phyloP scores from a whole-genome alignment of 1,140 invertebrate species.

The Drosophila athabasca region DNA sequence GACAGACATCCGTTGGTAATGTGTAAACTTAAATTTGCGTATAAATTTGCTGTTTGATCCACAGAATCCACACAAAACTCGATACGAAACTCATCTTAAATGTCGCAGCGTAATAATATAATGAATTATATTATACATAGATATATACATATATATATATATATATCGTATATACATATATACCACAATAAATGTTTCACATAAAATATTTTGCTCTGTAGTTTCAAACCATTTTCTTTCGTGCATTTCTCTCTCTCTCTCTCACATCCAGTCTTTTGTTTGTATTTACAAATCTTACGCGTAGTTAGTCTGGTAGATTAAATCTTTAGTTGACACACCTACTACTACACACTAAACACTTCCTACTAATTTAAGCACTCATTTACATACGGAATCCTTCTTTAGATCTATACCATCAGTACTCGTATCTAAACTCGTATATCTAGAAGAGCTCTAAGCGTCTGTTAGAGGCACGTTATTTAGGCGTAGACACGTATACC shows the following conservation, averaged over 20 bases:
- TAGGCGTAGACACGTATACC: conserved; percentile 27
- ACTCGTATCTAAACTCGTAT: conserved; percentile 4
- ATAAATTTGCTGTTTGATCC: conserved; percentile 45
- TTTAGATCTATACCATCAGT: conserved; percentile 7
- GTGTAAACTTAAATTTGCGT: conserved; percentile 48
- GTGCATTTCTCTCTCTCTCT: conserved; percentile 28
- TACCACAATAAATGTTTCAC: conserved; percentile 75
- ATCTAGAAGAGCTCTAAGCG: conserved; percentile 26
- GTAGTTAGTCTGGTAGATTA: conserved; percentile 45
- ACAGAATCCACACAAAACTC: conserved; percentile 41
- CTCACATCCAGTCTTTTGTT: conserved; percentile 8
- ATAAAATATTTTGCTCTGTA: conserved; percentile 70
- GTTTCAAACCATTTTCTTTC: conserved; percentile 48
- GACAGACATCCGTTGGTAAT: conserved; percentile 51
- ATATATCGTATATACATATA: conserved; percentile 46
- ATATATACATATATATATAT: conserved; percentile 44
- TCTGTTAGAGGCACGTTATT: conserved; percentile 36
- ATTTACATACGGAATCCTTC: conserved; percentile 5
- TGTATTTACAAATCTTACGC: conserved; percentile 42
- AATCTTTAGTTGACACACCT: conserved; percentile 9
- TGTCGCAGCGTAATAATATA: conserved; percentile 59
- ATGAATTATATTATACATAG: conserved; percentile 43
- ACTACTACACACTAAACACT: conserved; percentile 9
- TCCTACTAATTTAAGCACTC: conserved; percentile 25
- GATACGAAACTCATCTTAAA: conserved; percentile 54